Percentiles rank a stretch among this genome's conserved stretches.
Evolutionary conservation across 2,888 invertebrate genomes (phyloP).

Genomic region (Campopleginae sp.): DNA sequence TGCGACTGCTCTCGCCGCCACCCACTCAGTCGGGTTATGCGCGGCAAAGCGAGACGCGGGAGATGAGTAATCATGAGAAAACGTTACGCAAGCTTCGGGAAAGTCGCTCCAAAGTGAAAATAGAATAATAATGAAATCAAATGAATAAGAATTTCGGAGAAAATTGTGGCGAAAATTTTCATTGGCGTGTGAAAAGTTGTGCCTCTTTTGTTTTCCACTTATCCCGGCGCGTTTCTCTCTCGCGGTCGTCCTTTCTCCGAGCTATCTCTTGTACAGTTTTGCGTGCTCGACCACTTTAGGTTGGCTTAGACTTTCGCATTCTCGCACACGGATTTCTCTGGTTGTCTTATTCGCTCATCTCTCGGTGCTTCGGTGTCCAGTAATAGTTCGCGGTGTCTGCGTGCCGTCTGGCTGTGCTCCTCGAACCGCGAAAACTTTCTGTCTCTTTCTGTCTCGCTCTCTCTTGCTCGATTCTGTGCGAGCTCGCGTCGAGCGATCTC

Average conservation of each 20-base stretch:
- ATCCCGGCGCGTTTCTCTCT: conserved; percentile 47
- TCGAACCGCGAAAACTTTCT: conserved; percentile 73
- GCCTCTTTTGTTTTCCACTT: background rate
- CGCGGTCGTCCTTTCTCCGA: conserved; percentile 51
- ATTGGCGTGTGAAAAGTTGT: background rate
- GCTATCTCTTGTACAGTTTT: conserved; percentile 36
- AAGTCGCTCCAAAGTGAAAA: background rate
- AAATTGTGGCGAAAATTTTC: background rate
- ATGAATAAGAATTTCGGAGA: background rate
- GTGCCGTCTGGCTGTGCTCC: conserved; percentile 73
- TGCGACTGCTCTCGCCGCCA: conserved; percentile 53
- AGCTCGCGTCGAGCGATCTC: background rate
- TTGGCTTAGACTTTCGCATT: conserved; percentile 35
- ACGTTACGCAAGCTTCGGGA: background rate
- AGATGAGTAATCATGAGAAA: conserved; percentile 52
- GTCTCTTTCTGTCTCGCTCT: conserved; percentile 35
- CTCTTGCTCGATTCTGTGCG: background rate
- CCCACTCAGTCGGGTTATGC: conserved; percentile 37
- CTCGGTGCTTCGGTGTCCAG: conserved; percentile 67
- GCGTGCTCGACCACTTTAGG: conserved; percentile 24
- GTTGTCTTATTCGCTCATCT: conserved; percentile 41
- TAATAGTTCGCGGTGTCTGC: conserved; percentile 74
- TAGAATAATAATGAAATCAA: background rate
- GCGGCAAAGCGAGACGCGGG: conserved; percentile 24
- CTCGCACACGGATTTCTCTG: conserved; percentile 21